Evolutionary conservation across 2,113 vertebrate species (phyloP).

Genomic region (Gnathonemus longibarbis): DNA sequence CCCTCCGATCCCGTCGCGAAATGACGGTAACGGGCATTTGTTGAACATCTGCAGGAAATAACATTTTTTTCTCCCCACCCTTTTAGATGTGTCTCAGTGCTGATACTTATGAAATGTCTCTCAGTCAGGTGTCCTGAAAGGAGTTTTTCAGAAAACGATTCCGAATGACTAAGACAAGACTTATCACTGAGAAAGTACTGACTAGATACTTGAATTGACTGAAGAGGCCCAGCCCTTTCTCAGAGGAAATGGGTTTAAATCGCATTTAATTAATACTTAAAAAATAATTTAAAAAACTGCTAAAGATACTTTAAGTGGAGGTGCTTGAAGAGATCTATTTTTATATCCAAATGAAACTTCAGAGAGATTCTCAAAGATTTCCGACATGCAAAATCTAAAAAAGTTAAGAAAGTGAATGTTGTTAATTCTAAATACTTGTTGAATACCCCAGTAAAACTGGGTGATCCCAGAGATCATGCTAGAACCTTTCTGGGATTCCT

Average conservation of each 20-base stretch:
- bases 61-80: not conserved
- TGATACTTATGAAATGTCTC: not conserved
- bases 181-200: not conserved
- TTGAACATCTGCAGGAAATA: not conserved
- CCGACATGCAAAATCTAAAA: not conserved
- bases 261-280: not conserved
- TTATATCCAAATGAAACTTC: not conserved
- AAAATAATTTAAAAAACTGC: not conserved
- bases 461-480: not conserved
- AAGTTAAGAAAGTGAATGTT: not conserved
- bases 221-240: not conserved
- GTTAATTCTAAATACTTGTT: not conserved
- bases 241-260: not conserved
- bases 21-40: constrained; percentile 9
- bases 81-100: not conserved
- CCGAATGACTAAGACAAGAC: not conserved
- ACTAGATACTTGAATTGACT: not conserved
- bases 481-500: not conserved
- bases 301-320: not conserved
- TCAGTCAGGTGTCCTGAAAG: not conserved
- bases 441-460: not conserved
- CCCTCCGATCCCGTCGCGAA: not conserved
- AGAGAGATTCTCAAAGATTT: not conserved
- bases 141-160: not conserved
- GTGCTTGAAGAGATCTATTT: not conserved